A percentile compares a stretch with the other conserved stretches of the same genome.
phyloP scores from a whole-genome alignment of 2,113 vertebrate species.

The Brachypodius melanocephalos region DNA sequence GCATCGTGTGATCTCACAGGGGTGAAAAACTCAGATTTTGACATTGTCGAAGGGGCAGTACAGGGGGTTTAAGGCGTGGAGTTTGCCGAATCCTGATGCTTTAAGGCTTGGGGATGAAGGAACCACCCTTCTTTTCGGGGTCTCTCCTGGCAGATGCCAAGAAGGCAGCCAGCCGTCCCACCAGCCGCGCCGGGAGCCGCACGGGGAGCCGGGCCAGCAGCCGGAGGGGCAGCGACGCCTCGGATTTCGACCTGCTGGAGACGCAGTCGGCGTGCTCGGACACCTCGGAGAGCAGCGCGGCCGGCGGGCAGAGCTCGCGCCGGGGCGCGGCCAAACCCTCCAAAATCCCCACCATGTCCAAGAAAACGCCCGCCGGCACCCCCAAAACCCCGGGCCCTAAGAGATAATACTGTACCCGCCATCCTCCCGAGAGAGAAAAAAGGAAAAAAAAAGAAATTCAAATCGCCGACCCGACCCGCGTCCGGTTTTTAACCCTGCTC shows the following conservation, averaged over 20 bases:
- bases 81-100: no score
- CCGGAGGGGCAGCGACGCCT: conserved; percentile 92
- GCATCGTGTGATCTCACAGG: no score
- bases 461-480: neutral
- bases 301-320: conserved; percentile 78
- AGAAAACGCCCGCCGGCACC: conserved; percentile 84
- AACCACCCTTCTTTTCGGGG: no score
- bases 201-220: conserved; percentile 87
- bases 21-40: no score
- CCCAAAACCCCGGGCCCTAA: conserved; percentile 84
- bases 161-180: conserved; percentile 85
- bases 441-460: no score
- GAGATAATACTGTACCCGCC: conserved; percentile 77
- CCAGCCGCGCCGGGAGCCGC: conserved; percentile 80
- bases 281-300: conserved; percentile 88
- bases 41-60: no score
- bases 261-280: conserved; percentile 92
- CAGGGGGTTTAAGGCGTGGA: no score
- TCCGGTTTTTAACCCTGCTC: conserved; percentile 69
- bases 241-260: conserved; percentile 93
- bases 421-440: neutral
- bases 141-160: conserved; percentile 60
- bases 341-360: conserved; percentile 97
- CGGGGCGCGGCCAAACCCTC: conserved; percentile 84
- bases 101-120: no score